These are phyloP conservation scores for Calidris pygmaea DNA, from an alignment of 2,113 vertebrate genomes.

Conservation along the genomic window DNA sequence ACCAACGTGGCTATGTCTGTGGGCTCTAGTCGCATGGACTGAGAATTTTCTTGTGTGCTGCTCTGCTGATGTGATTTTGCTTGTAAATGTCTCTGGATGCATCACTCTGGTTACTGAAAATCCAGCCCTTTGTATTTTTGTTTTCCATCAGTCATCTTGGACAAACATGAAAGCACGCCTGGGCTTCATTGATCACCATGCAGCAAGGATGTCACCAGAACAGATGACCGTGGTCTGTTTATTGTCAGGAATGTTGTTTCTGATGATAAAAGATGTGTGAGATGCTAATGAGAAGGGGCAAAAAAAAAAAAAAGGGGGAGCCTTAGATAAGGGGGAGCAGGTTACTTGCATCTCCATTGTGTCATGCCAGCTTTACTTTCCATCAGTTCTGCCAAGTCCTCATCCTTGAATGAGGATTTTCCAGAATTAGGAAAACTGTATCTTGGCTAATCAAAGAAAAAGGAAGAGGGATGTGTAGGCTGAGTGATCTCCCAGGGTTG, in stretches of 20 bases:
- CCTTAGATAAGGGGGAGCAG: background rate
- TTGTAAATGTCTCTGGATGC: background rate
- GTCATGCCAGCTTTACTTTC: background rate
- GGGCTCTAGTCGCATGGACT: background rate
- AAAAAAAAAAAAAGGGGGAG: fast-evolving
- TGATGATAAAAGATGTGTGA: background rate
- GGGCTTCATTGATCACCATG: background rate
- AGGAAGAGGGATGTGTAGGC: background rate
- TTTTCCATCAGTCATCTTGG: background rate
- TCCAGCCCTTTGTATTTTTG: background rate
- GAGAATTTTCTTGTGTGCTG: background rate
- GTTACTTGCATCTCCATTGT: background rate
- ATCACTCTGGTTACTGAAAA: background rate
- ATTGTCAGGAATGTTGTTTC: background rate
- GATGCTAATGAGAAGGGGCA: background rate
- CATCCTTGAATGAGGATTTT: background rate
- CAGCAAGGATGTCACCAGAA: background rate
- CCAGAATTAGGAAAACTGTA: background rate
- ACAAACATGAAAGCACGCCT: constrained; percentile 15
- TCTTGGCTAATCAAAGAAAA: background rate
- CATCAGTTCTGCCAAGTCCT: background rate
- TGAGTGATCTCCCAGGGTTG: background rate
- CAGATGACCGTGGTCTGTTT: background rate
- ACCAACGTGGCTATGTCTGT: background rate
- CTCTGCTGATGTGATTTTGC: background rate